Evolutionary conservation across 2,888 invertebrate genomes (phyloP), one percentile per base, ranked within the genome.

Genomic region (Sinhomidia bicolor): DNA sequence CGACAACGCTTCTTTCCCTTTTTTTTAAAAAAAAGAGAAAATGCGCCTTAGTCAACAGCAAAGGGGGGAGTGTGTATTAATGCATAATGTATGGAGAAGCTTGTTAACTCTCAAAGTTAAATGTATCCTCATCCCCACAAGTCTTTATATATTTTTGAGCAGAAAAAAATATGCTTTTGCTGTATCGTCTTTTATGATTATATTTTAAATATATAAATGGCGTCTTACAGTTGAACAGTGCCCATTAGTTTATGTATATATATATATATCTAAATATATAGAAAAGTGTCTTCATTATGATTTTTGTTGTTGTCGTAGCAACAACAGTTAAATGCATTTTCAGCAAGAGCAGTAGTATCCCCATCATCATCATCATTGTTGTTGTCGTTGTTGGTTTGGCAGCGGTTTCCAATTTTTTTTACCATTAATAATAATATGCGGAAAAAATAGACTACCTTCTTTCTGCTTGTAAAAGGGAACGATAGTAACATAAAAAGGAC

Each of bases 311-410:
- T n/a, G n/a, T n/a, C n/a, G n/a, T 23, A 71, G 44, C 20, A 71
- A 71, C 44, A 71, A 41, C 54, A 47, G 60, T 57, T 81, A 68
- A 76, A 74, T 71, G 84, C 76, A 76, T 62, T 51, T 14, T 47
- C 47, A 68, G n/a, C 68, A 26, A n/a, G n/a, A n/a, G n/a, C n/a
- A n/a, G n/a, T n/a, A n/a, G n/a, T 26, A 51, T 26, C 47, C 1
- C 10, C 47, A 47, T 62, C 76, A 47, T 47, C 47, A 68, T 36
- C 68, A 47, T 51, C 51, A 51, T 26, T n/a, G 14, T 26, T 44
- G 23, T 74, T 44, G 44, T 76, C 76, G 51, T 47, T 26, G 26
- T 14, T 41, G 44, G 5, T 36, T 44, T 10, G 12, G 36, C 12
- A n/a, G 20, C 7, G n/a, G n/a, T 44, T n/a, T 71, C 71, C 68